Evolutionary conservation across 2,797 vertebrate genomes (phyloP), one percentile per base, ranked within the genome.

Genomic region (Silurus lanzhouensis): DNA sequence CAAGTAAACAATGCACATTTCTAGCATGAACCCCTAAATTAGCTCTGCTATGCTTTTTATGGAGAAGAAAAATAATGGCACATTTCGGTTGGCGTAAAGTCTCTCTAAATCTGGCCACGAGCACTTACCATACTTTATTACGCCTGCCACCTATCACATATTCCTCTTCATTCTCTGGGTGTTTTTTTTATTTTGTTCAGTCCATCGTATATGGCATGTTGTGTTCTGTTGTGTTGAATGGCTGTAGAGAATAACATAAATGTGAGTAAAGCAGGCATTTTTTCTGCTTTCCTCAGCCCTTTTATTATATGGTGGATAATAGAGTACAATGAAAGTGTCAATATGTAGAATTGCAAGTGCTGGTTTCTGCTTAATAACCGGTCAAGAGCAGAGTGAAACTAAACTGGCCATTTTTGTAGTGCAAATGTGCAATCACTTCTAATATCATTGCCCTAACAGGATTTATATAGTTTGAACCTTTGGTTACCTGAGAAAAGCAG

Each of bases 101-200:
- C 90, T 90, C 89, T 88, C 89, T 93, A 92, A 93, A 93, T 93
- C 92, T 92, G 91, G 90, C 85, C 87, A 74, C 84, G 81, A 91
- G 88, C 90, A 91, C 90, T 91, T 87, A 91, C 89, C 87, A 83
- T 91, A 88, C 85, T 93, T 93, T 92, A 93, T 92, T 89, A 90
- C 74, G 2, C 87, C 80, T 86, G 82, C 88, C 88, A 81, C 87
- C 64, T 71, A 44, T 88, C 91, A 90, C 90, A 87, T 90, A 90
- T 91, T 85, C 86, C 87, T 90, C 87, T 87, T 89, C 87, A 89
- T 87, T 82, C 71, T 85, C 78, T 82, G 80, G 87, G 83, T 87
- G 83, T 87, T 89, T 82, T 76, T 84, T 76, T 68, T 83, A 84
- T 85, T 84, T n/a, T 76, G 27, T 83, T 86, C 83, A 88, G 63